Conservation (phyloP, 2,797 vertebrate species). For the Microctenopoma stevenorrisi region DNA sequence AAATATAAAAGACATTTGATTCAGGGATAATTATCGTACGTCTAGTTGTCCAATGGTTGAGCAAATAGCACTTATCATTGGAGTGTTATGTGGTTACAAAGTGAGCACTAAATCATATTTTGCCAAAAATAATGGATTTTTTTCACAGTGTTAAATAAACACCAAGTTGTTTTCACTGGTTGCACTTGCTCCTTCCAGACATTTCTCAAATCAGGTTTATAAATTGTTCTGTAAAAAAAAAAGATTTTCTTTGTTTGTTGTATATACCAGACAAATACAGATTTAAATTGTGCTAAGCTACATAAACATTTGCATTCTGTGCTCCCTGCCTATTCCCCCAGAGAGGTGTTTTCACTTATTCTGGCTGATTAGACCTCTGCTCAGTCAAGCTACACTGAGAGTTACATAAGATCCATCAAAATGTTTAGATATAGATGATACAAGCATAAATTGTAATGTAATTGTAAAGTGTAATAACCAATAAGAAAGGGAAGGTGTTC, state of each 20-base stretch:
- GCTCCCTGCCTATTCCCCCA: not conserved
- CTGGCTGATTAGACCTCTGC: not conserved
- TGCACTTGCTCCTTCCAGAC: not conserved
- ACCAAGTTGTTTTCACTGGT: not conserved
- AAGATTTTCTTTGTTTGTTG: slow-evolving; percentile 4
- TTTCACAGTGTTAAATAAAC: not conserved
- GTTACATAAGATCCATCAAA: not conserved
- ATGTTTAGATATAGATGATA: not conserved
- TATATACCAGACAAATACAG: not conserved
- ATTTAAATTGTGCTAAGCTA: not conserved
- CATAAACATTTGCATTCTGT: not conserved
- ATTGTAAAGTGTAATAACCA: too few species aligned
- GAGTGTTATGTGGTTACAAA: not conserved
- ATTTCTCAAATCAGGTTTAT: not conserved
- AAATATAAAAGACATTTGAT: too few species aligned
- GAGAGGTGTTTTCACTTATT: not conserved
- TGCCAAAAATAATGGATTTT: not conserved
- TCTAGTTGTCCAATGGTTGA: not conserved
- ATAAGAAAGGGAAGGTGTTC: not conserved
- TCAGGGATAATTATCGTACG: not conserved
- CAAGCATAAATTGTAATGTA: too few species aligned
- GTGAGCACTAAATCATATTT: not conserved
- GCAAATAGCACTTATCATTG: not conserved
- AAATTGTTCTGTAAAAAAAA: not conserved
- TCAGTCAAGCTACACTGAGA: not conserved